These are phyloP conservation scores for Amorpha juglandis DNA, from an alignment of 2,888 invertebrate genomes.

Conservation along the genomic window DNA sequence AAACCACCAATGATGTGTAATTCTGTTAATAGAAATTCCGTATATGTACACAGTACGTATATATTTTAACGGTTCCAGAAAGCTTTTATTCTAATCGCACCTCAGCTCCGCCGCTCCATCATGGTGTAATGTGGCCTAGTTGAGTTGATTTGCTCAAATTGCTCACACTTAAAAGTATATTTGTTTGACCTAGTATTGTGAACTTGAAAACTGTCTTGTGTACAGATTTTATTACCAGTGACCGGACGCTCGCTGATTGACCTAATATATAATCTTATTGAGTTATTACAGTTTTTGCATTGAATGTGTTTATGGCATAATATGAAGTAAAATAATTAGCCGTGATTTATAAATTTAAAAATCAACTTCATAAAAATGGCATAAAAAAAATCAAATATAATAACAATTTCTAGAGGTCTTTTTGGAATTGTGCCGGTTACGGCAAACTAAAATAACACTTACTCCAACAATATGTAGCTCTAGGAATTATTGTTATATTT, in stretches of 20 bases:
- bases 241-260: conserved; percentile 31
- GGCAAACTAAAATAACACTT: too few species aligned
- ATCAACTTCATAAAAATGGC: too few species aligned
- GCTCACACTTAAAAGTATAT: conserved; percentile 63
- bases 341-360: too few species aligned
- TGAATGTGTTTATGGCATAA: neutral
- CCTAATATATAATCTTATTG: neutral
- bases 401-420: too few species aligned
- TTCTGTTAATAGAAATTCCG: too few species aligned
- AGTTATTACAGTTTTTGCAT: neutral
- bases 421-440: too few species aligned
- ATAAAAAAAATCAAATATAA: too few species aligned
- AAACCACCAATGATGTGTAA: too few species aligned
- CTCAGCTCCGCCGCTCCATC: conserved; percentile 40
- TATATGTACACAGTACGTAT: too few species aligned
- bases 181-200: conserved; percentile 65
- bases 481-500: too few species aligned
- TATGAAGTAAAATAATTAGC: too few species aligned
- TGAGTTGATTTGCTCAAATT: conserved; percentile 77
- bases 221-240: conserved; percentile 41
- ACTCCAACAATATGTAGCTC: too few species aligned
- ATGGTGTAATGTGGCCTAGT: conserved; percentile 69
- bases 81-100: conserved; percentile 44
- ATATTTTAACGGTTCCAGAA: conserved; percentile 40
- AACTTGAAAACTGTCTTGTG: conserved; percentile 43